Percentiles rank a stretch among this genome's conserved stretches.
These are phyloP conservation scores for Silurus aristotelis DNA, from an alignment of 2,797 vertebrate genomes.

Conservation along the genomic window DNA sequence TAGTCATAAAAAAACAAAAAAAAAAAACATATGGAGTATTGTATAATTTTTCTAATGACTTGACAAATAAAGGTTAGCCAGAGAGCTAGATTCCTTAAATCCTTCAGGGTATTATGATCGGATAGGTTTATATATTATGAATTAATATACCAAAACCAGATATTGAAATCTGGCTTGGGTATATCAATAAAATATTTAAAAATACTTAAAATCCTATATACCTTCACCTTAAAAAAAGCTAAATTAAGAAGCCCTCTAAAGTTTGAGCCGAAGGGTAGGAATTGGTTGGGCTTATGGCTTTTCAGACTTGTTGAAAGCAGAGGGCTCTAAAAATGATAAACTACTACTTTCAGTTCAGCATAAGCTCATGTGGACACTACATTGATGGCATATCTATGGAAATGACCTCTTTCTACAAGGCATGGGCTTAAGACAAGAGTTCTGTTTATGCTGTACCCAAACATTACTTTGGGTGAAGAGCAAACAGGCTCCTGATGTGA, in stretches of 20 bases:
- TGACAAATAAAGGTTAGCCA: neutral
- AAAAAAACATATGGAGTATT: neutral
- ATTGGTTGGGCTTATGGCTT: neutral
- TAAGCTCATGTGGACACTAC: neutral
- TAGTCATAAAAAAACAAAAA: neutral
- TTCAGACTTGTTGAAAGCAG: neutral
- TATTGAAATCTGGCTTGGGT: neutral
- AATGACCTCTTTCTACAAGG: slow-evolving; percentile 14
- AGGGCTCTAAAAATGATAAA: slow-evolving; percentile 3
- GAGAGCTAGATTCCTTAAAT: neutral
- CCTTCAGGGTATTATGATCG: neutral
- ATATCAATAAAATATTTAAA: neutral
- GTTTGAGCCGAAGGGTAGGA: neutral
- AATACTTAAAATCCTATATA: neutral
- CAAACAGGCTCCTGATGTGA: slow-evolving; percentile 29
- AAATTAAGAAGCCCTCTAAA: neutral
- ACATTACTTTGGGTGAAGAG: slow-evolving; percentile 20
- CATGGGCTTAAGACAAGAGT: neutral
- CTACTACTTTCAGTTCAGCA: neutral
- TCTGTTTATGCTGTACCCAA: slow-evolving; percentile 25
- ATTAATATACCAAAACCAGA: neutral
- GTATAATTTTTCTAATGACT: neutral
- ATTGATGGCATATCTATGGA: slow-evolving; percentile 22
- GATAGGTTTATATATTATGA: neutral
- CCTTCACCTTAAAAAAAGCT: neutral